Conservation (phyloP, 2,797 vertebrate species). For the Urophycis tenuis region DNA sequence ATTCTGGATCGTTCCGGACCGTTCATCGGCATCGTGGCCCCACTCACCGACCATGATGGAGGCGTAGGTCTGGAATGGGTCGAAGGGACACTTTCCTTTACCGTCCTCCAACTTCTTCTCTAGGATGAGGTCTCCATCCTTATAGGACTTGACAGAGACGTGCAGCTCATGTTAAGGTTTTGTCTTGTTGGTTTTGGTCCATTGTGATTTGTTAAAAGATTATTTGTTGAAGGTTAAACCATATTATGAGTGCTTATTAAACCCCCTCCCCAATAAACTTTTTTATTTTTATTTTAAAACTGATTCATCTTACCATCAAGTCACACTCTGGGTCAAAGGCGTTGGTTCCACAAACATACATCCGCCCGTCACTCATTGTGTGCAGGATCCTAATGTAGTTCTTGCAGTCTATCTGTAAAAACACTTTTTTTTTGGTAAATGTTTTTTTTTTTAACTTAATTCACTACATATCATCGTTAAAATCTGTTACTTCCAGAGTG, state of each 20-base stretch:
- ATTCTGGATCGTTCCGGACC: background rate
- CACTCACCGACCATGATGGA: slow-evolving; percentile 73
- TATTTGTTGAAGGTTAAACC: background rate
- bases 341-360: slow-evolving; percentile 77
- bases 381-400: slow-evolving; percentile 76
- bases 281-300: too few species aligned
- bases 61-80: slow-evolving; percentile 69
- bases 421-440: background rate
- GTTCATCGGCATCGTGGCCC: background rate
- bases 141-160: slow-evolving; percentile 59
- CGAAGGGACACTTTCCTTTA: slow-evolving; percentile 77
- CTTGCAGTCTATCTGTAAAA: slow-evolving; percentile 71
- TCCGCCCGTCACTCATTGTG: slow-evolving; percentile 52
- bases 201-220: too few species aligned
- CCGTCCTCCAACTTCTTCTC: slow-evolving; percentile 60
- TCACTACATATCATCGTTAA: background rate
- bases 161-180: background rate
- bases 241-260: background rate
- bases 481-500: background rate
- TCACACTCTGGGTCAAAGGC: slow-evolving; percentile 73
- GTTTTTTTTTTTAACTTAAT: background rate
- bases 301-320: slow-evolving; percentile 66
- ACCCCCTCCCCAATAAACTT: too few species aligned
- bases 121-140: slow-evolving; percentile 54
- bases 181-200: background rate